phyloP scores from a whole-genome alignment of 2,888 invertebrate genomes.

The Penaeus monodon region DNA sequence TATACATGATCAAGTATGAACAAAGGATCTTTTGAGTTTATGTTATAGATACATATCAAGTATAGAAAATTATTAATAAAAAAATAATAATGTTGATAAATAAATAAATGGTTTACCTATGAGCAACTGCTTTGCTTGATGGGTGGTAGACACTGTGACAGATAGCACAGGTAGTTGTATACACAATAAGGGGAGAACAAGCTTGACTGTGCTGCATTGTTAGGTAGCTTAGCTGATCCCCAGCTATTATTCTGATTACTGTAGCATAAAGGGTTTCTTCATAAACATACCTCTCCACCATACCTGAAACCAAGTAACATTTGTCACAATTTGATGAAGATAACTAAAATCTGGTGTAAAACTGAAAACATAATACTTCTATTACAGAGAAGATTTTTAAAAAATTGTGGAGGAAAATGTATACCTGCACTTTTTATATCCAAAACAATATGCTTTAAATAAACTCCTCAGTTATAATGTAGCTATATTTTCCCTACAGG shows the following conservation, averaged over 20 bases:
- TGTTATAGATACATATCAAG: too few species aligned
- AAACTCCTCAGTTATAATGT: slow-evolving; percentile 58
- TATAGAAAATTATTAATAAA: too few species aligned
- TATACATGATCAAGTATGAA: too few species aligned
- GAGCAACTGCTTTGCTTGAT: slow-evolving; percentile 48
- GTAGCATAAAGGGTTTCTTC: slow-evolving; percentile 56
- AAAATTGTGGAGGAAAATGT: too few species aligned
- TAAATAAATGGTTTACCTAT: slow-evolving; percentile 27
- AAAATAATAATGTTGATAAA: too few species aligned
- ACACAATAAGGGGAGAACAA: slow-evolving; percentile 38
- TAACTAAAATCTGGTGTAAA: too few species aligned
- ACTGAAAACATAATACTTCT: too few species aligned
- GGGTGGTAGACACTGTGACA: slow-evolving; percentile 52
- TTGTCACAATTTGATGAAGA: too few species aligned
- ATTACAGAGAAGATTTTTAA: too few species aligned
- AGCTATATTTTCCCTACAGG: slow-evolving; percentile 18
- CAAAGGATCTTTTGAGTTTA: too few species aligned
- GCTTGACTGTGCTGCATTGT: slow-evolving; percentile 46
- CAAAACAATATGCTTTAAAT: too few species aligned
- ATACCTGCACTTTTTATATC: too few species aligned
- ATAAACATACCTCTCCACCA: slow-evolving; percentile 58
- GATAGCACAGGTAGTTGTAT: slow-evolving; percentile 48
- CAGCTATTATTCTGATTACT: slow-evolving; percentile 51
- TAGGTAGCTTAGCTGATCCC: slow-evolving; percentile 51
- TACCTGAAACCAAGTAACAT: slow-evolving; percentile 25